Base-by-base conservation (phyloP, 2,888 invertebrate species). In the Drosophila kambysellisi region DNA sequence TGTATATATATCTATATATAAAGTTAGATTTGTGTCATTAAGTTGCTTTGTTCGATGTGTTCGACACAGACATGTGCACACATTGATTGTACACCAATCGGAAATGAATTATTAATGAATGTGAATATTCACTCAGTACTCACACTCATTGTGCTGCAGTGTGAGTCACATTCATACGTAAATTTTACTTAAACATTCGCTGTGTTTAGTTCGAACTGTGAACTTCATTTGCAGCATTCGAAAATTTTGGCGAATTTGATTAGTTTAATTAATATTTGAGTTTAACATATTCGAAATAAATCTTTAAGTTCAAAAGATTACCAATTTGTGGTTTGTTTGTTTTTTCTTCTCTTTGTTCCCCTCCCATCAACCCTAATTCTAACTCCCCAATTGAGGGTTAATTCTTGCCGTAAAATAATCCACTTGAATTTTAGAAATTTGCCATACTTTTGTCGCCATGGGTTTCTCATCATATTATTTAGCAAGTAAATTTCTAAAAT, bases 51-150 rank as follows among this genome's bases (percentile, higher is more conserved):
- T 37, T 37, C 15, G 37, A 37, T 37, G 37, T 15, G 37, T 37
- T 37, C 37, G 37, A 37, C 5, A 20, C 52, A 50, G 3, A 12
- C 12, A 46, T 20, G 41, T 20, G 41, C 48, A 37, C 35, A 56
- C 2, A 12, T 12, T 46, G 62, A 39, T 51, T 50, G 50, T 39
- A 60, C 56, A 50, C 52, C 58, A 71, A 75, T 51, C 63, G 81
- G 70, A 80, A 73, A 80, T 79, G 69, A 67, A 53, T 68, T 76
- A 70, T 76, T 79, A 80, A 80, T 79, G 81, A 79, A 80, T 76
- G 53, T 56, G 56, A 15, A 8, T 25, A 70, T 63, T 56, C 67
- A 20, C 25, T 56, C 64, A 59, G 30, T 52, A 46, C 50, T 3
- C 37, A 20, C 20, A 35, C 17, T 25, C 29, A 32, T 46, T 46